Conservation (phyloP, 2,113 vertebrate species). For the Dasyprocta punctata region DNA sequence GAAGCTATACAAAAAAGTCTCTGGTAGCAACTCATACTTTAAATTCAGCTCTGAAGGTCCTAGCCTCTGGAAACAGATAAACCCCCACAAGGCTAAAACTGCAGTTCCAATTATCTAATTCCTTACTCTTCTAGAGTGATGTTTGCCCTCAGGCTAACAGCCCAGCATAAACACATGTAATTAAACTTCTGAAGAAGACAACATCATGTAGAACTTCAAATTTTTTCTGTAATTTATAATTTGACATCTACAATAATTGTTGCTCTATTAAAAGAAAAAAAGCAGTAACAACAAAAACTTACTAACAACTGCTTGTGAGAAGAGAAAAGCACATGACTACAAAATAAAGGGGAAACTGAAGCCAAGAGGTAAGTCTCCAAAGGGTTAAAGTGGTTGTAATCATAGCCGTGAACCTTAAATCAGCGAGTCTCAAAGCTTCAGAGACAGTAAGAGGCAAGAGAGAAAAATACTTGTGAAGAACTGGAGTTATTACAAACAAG, state of each 20-base stretch:
- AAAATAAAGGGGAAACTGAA: neutral
- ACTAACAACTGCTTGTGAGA: neutral
- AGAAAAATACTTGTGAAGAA: neutral
- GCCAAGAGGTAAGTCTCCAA: neutral
- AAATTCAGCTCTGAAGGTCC: neutral
- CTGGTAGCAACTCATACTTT: neutral
- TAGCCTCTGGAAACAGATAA: neutral
- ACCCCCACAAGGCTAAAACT: neutral
- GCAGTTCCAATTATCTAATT: conserved; percentile 42
- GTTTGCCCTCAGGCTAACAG: conserved; percentile 1
- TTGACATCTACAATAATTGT: neutral
- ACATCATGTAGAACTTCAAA: conserved; percentile 6
- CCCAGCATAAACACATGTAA: conserved; percentile 42
- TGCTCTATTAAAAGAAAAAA: neutral
- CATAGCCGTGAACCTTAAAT: neutral
- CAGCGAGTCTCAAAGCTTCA: neutral
- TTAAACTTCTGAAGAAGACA: conserved; percentile 35
- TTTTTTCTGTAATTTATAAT: neutral
- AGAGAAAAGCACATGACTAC: neutral
- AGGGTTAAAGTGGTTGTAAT: fast-evolving
- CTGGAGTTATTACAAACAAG: neutral
- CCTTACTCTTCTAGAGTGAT: conserved; percentile 30
- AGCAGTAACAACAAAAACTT: neutral
- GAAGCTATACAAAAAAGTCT: neutral
- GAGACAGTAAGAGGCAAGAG: neutral